Base-by-base conservation (phyloP, 2,113 vertebrate genomes). In the Silurus meridionalis region DNA sequence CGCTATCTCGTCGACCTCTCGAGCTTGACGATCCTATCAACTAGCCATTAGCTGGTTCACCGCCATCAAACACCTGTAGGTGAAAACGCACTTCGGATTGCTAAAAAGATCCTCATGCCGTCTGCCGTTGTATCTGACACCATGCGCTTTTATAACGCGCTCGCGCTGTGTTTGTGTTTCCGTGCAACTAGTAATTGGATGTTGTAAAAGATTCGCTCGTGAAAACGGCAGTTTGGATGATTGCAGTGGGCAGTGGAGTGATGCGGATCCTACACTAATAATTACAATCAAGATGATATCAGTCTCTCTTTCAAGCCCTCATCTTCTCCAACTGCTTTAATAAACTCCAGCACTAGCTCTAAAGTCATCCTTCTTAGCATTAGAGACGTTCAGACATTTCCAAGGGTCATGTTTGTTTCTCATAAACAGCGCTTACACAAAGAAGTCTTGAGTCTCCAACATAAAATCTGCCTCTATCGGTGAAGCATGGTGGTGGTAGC, bases 201-300 rank as follows among this genome's bases (percentile, higher is more conserved):
- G 86, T 69, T 79, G 71, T 84, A 58, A 66, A 85, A 85, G 37
- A 86, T 28, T 9, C 82, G 57, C 11, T 84, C 64, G 80, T 85
- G 81, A 84, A 63, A 85, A 69, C 84, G 86, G 55, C 55, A 14
- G 14, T 28, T 48, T 28, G 50, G 10, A 23, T 66, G 66, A 87
- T 80, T 86, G 69, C 85, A 61, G 83, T 37, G 46, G 67, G 66
- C 86, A 74, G 83, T 82, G 57, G 81, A 86, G 81, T 86, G 85
- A 89, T 89, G 81, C 69, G 87, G 78, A 87, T 83, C 82, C 87
- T 80, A 57, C 81, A 67, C 83, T 81, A 64, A 85, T 90, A 87
- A 90, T 85, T 80, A 61, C 67, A 87, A 89, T 84, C 86, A 88
- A 25, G 57, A 67, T 28, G 58, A 82, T 82, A 87, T 82, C n/a